Conservation (phyloP, 2,113 vertebrate species). For the Cairina moschata region DNA sequence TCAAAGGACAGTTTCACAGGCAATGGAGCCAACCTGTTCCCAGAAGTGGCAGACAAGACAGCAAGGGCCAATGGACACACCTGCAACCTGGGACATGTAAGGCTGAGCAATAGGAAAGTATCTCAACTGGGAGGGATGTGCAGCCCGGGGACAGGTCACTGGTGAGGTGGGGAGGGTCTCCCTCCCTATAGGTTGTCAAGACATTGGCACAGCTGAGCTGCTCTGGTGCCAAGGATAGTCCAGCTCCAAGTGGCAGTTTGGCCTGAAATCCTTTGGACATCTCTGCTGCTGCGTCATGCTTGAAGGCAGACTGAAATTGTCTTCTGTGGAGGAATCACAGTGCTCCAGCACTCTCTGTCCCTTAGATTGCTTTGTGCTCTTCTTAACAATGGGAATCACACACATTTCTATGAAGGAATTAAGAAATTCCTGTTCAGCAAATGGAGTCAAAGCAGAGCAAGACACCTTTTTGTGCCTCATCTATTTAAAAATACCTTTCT, state of each 20-base stretch:
- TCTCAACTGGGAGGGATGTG: background rate
- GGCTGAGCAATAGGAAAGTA: background rate
- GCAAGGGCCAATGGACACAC: background rate
- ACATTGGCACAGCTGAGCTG: background rate
- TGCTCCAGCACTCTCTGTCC: background rate
- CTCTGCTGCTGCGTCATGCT: background rate
- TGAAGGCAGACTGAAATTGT: accelerated
- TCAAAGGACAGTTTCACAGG: background rate
- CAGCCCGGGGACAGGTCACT: background rate
- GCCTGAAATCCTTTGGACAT: background rate
- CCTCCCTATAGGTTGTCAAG: background rate
- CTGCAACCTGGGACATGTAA: background rate
- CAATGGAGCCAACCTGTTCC: background rate
- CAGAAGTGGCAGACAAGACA: background rate
- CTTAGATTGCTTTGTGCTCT: background rate
- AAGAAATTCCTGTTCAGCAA: background rate
- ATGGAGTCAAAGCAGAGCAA: background rate
- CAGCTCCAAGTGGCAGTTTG: background rate
- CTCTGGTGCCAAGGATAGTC: background rate
- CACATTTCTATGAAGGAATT: too few relatives aligned
- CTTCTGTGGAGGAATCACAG: accelerated
- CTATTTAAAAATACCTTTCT: background rate
- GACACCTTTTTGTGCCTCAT: background rate
- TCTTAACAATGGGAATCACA: background rate
- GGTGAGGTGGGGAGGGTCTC: background rate